Evolutionary conservation across 2,888 invertebrate species (phyloP), one percentile per base, ranked within the genome.

Genomic region (Ennomos quercinarius): DNA sequence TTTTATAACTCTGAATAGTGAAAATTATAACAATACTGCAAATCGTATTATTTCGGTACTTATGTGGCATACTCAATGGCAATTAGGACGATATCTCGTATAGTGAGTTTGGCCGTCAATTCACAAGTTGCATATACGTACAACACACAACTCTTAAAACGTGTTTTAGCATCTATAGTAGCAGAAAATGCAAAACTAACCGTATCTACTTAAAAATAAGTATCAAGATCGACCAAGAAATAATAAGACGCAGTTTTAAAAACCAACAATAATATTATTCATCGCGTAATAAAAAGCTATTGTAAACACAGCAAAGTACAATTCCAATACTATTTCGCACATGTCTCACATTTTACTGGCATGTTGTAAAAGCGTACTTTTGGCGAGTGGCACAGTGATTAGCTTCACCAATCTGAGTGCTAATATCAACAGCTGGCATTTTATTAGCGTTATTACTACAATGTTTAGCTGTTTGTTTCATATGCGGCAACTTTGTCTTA

Each of bases 361-460:
- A 40, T 48, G 52, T 56, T 49, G 40, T 52, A 43, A 57, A 60
- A 37, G 34, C 46, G 37, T 34, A 39, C 55, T 52, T 54, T 62
- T 62, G 63, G 58, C 63, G 47, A 53, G 56, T 46, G 37, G 9
- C 42, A 27, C 47, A 58, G 50, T 51, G 45, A 48, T 51, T 55
- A 57, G 49, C 27, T 58, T 47, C 17, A 43, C 45, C 49, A 61
- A 64, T 56, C 52, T 55, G 53, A 38, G 42, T 42, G 36, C 46
- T 64, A 34, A 12, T 50, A 40, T 42, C 10, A 58, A 56, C 61
- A 61, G 48, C 49, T 61, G 66, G 49, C 51, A 58, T 58, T 57
- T 62, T 49, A 54, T 63, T 34, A 44, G 6, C 36, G 42, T 62
- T 51, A 54, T 54, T 51, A 54, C 39, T 46, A 5, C n/a, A 51